phyloP scores from a whole-genome alignment of 2,888 invertebrate species.

The Syritta pipiens region DNA sequence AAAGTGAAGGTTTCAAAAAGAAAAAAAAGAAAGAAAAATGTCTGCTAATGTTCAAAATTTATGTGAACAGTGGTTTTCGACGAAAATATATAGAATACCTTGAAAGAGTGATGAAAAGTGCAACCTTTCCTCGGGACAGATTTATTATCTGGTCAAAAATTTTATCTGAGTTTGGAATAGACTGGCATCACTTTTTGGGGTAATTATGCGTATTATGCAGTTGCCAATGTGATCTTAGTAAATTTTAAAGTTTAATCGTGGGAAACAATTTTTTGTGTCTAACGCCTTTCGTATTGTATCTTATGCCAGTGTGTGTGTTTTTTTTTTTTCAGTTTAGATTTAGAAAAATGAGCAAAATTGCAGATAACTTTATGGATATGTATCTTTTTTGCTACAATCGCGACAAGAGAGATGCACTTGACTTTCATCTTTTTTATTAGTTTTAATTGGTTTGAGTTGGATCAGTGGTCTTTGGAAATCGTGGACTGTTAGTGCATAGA shows the following conservation, averaged over 20 bases:
- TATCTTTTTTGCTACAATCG: too few relatives aligned
- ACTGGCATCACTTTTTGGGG: constrained; percentile 19
- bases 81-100: constrained; percentile 16
- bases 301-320: neutral
- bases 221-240: constrained; percentile 1
- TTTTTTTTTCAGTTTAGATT: too few relatives aligned
- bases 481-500: neutral
- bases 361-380: too few relatives aligned
- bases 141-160: neutral
- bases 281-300: neutral
- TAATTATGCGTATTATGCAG: constrained; percentile 58
- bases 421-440: constrained; percentile 55
- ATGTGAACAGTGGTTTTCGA: constrained; percentile 46
- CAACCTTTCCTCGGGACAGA: neutral
- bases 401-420: constrained; percentile 60
- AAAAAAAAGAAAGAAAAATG: neutral
- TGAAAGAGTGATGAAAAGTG: constrained; percentile 26
- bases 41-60: constrained; percentile 6
- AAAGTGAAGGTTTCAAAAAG: constrained; percentile 47
- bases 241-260: too few relatives aligned
- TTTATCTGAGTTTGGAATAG: neutral
- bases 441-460: constrained; percentile 58
- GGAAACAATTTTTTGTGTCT: neutral
- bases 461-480: constrained; percentile 9
- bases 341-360: too few relatives aligned